A percentile compares a stretch with the other conserved stretches of the same genome.
Conservation (phyloP, 2,113 vertebrate species). For the Coryphaenoides rupestris region DNA sequence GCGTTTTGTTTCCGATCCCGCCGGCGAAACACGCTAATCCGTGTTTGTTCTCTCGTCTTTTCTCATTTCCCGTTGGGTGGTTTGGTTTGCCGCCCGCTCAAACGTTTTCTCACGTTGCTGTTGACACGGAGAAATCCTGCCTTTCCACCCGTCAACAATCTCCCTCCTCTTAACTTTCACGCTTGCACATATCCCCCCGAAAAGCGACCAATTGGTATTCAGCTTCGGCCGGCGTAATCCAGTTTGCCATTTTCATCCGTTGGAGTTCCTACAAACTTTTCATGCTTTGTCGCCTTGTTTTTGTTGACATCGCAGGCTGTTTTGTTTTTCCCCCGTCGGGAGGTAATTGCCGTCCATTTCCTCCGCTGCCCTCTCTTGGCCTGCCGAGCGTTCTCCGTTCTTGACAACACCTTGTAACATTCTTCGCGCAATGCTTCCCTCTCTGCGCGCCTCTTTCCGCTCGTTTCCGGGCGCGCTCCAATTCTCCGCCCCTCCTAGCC, state of each 20-base stretch:
- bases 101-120: slow-evolving; percentile 48
- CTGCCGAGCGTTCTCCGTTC: too few species aligned
- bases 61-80: slow-evolving; percentile 55
- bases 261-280: slow-evolving; percentile 38
- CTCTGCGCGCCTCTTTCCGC: slow-evolving; percentile 33
- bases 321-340: slow-evolving; percentile 29
- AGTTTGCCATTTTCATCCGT: slow-evolving; percentile 35
- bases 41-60: slow-evolving; percentile 59
- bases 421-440: too few species aligned
- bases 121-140: slow-evolving; percentile 46
- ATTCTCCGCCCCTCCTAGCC: too few species aligned
- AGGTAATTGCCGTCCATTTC: slow-evolving; percentile 43
- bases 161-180: too few species aligned
- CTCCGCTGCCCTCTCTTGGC: slow-evolving; percentile 5
- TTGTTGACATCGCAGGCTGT: slow-evolving; percentile 31
- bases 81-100: too few species aligned
- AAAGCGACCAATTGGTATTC: too few species aligned
- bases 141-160: slow-evolving; percentile 45
- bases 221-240: too few species aligned
- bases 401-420: too few species aligned
- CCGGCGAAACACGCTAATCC: slow-evolving; percentile 56
- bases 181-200: too few species aligned
- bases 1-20: slow-evolving; percentile 26
- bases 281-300: slow-evolving; percentile 32
- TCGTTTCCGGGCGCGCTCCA: too few species aligned